Evolutionary conservation across 2,797 vertebrate genomes (phyloP), one percentile per base, ranked within the genome.

Genomic region (Champsocephalus esox): DNA sequence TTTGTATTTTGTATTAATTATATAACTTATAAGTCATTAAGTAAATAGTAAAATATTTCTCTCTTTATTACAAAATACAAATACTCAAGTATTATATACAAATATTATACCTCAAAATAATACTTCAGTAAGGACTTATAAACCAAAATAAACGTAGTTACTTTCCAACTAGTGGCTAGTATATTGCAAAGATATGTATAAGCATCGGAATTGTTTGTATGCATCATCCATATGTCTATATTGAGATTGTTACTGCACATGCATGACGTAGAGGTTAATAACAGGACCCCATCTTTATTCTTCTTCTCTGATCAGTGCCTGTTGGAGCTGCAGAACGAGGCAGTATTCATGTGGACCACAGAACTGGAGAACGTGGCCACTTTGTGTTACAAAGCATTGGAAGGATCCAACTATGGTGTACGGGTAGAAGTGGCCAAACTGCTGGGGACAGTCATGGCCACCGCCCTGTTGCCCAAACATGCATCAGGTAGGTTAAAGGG

Each of bases 261-360:
- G 9, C 10, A 12, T 54, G 14, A 34, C 56, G 49, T 54, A 59
- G 3, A 41, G 32, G 32, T 70, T 56, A 17, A 13, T 59, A 50
- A 78, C 13, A 64, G 0, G 14, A 17, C 44, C 43, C 48, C 9
- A 9, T 70, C 43, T 74, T 70, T 59, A 16, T 58, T 61, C 19
- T 68, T 58, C 14, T 32, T 77, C 3, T 4, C 12, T 83, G 6
- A 8, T 38, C 82, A 99, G 98, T 99, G 98, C 84, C 91, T 99
- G 44, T 84, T 99, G 80, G 98, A 99, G 94, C 94, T 99, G 70
- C 98, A 99, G 91, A 98, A 98, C 73, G 98, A 99, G 91, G 98
- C 98, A 0, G 98, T 99, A 8, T 99, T 99, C 88, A 99, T 99
- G 98, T 99, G 98, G 98, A 99, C 98, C 69, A 96, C 97, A 50